These are phyloP conservation scores for Pithys albifrons DNA, from an alignment of 2,113 vertebrate genomes.

Conservation along the genomic window DNA sequence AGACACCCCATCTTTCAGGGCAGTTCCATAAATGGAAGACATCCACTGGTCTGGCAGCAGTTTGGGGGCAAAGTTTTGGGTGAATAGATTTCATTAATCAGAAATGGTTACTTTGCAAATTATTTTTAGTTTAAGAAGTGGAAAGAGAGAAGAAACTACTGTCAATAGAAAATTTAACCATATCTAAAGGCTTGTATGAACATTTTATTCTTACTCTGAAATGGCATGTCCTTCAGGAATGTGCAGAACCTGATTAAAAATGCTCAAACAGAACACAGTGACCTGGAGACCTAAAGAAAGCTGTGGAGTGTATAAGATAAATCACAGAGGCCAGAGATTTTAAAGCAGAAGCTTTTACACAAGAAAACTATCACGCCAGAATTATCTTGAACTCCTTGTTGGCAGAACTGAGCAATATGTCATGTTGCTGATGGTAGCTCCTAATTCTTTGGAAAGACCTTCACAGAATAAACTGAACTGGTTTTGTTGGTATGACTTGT, in stretches of 20 bases:
- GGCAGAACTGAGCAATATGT: not conserved
- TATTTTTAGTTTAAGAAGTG: not conserved
- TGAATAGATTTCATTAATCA: not conserved
- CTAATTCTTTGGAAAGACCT: not conserved
- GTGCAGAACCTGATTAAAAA: not conserved
- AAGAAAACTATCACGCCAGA: not conserved
- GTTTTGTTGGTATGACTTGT: not conserved
- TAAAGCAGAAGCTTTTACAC: not conserved
- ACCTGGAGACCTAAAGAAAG: not conserved
- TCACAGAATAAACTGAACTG: not conserved
- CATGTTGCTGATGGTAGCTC: not conserved
- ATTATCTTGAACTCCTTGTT: not conserved
- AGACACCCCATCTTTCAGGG: not conserved
- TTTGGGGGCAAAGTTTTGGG: not conserved
- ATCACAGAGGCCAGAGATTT: not conserved
- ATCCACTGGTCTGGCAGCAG: not conserved
- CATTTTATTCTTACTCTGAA: not conserved
- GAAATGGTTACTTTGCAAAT: not conserved
- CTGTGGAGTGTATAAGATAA: not conserved
- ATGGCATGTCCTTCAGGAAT: not conserved
- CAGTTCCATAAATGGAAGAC: not conserved
- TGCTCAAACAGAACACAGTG: not conserved
- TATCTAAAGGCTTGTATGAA: not conserved
- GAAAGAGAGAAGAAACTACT: not conserved
- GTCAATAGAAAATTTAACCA: not conserved